A percentile compares a stretch with the other conserved stretches of the same genome.
These are phyloP conservation scores for Pterocles burchelli DNA, from an alignment of 2,113 vertebrate genomes.

Conservation along the genomic window DNA sequence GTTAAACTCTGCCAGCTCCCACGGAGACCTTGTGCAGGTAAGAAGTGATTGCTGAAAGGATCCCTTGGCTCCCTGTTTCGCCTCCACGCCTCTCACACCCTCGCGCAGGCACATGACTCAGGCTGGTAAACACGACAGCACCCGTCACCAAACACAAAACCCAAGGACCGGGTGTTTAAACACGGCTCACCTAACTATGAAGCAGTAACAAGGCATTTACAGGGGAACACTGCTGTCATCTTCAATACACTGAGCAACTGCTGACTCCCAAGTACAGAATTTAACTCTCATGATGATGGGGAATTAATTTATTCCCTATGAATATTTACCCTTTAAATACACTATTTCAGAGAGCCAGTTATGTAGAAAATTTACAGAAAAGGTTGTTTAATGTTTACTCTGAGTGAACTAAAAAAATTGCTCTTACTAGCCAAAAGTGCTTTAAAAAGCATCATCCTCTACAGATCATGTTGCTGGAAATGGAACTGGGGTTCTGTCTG, in stretches of 20 bases:
- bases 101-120: not conserved
- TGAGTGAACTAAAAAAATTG: not conserved
- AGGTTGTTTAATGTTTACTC: not conserved
- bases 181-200: not conserved
- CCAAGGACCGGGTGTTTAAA: accelerated
- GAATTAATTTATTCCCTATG: not conserved
- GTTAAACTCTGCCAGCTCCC: not conserved
- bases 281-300: not conserved
- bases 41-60: not conserved
- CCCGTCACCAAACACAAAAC: not conserved
- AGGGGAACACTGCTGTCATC: not conserved
- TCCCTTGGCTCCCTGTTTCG: not conserved
- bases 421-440: not conserved
- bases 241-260: not conserved
- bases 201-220: not conserved
- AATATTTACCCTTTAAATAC: not conserved
- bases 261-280: not conserved
- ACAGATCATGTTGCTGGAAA: not conserved
- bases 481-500: accelerated
- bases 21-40: not conserved
- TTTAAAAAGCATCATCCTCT: not conserved
- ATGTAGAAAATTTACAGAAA: accelerated
- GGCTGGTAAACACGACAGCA: not conserved
- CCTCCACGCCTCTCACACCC: not conserved
- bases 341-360: not conserved